Evolutionary conservation across 2,113 vertebrate species (phyloP), one percentile per base, ranked within the genome.

Genomic region (Neogobius melanostomus): DNA sequence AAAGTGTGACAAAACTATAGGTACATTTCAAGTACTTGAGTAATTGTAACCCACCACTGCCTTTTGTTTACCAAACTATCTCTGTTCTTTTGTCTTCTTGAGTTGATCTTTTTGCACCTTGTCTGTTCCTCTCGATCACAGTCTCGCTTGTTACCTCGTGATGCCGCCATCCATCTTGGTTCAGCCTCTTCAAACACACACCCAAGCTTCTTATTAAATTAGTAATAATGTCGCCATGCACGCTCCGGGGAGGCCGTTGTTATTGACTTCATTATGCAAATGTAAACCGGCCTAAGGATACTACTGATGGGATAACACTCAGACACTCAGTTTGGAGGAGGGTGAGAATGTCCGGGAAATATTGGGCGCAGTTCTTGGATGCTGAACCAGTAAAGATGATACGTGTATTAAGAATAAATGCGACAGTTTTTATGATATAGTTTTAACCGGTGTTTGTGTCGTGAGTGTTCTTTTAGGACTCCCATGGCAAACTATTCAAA

Each of bases 221-320:
- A 87, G 85, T 84, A 85, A 89, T 90, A 88, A 88, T 89, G 89
- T 85, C 81, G 77, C 82, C 80, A 76, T 77, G 76, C 77, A 82
- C 80, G 74, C 73, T 90, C 87, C 83, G 79, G 87, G 79, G 85
- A 88, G 88, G 70, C 75, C 68, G 71, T 67, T 82, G 78, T 88
- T 89, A 88, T 89, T 90, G 89, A 87, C 86, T 89, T 90, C 79
- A 85, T 89, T 90, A 89, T 88, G 87, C 80, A 87, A 88, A 90
- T 88, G 74, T 75, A 80, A 87, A 83, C 82, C 81, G 87, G 83
- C 86, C 84, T 71, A 88, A 70, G 88, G 87, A 85, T 76, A 83
- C 75, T 65, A 71, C 77, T 83, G 85, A 88, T 88, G 76, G 83
- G 80, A 82, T 82, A 76, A 64, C 43, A 73, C 68, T 70, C 59